phyloP scores from a whole-genome alignment of 2,113 vertebrate species.

The Gnathonemus echidnorhynchus region DNA sequence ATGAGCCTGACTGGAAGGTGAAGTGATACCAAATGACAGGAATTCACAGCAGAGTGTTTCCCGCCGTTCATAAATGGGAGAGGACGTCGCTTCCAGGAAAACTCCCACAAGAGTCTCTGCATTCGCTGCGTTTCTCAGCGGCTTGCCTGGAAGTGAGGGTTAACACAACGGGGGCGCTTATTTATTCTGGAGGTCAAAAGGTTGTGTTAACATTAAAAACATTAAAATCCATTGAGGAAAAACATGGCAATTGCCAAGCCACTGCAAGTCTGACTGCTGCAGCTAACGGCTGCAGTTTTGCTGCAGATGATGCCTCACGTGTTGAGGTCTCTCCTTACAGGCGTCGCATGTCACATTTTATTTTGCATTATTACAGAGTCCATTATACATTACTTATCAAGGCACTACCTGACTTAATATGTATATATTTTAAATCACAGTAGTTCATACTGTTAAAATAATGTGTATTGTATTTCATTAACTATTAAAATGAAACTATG shows the following conservation, averaged over 20 bases:
- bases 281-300: not conserved
- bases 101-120: constrained; percentile 27
- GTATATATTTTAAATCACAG: not conserved
- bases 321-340: not conserved
- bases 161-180: constrained; percentile 39
- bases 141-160: constrained; percentile 51
- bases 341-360: not conserved
- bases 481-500: not conserved
- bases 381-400: not conserved
- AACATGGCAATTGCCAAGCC: not conserved
- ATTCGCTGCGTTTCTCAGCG: constrained; percentile 58
- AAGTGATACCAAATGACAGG: constrained; percentile 25
- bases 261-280: not conserved
- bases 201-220: constrained; percentile 45
- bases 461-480: not conserved
- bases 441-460: not conserved
- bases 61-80: constrained; percentile 43
- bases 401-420: not conserved
- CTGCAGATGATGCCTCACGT: not conserved
- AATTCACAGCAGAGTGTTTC: constrained; percentile 31
- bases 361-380: not conserved
- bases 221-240: not conserved
- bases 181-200: constrained; percentile 62
- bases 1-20: constrained; percentile 37
- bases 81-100: constrained; percentile 41